These are phyloP conservation scores for Scelioninae gen. 2 DNA, from an alignment of 2,888 invertebrate genomes.

Conservation along the genomic window DNA sequence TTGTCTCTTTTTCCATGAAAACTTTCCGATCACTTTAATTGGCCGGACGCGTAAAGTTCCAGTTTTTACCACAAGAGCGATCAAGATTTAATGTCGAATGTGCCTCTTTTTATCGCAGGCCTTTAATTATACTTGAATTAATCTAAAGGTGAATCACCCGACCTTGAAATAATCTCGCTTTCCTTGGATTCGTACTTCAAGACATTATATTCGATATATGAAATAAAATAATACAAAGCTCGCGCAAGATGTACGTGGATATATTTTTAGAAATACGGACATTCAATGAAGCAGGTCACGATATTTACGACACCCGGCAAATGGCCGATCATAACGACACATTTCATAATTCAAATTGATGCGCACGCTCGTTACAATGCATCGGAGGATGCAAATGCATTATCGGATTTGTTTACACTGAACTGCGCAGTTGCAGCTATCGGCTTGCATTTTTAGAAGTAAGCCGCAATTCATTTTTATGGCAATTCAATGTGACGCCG, in stretches of 20 bases:
- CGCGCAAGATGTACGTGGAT: constrained; percentile 29
- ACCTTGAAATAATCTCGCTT: constrained; percentile 58
- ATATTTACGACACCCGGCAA: constrained; percentile 30
- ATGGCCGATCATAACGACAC: background rate
- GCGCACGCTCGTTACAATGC: constrained; percentile 27
- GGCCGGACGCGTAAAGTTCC: constrained; percentile 24
- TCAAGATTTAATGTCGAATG: constrained; percentile 48
- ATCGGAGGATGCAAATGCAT: constrained; percentile 30
- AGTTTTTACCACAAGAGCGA: constrained; percentile 39
- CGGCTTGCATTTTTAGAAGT: constrained; percentile 31
- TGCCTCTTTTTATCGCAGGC: constrained; percentile 41
- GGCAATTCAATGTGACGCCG: constrained; percentile 4
- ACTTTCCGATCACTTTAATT: constrained; percentile 18
- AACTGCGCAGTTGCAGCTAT: constrained; percentile 45
- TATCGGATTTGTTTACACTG: constrained; percentile 33
- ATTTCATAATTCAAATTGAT: constrained; percentile 46
- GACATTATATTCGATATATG: constrained; percentile 50
- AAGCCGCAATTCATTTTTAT: constrained; percentile 27
- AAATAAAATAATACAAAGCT: constrained; percentile 38
- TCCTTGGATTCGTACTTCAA: constrained; percentile 58
- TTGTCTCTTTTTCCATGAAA: constrained; percentile 22
- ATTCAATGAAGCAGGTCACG: constrained; percentile 32
- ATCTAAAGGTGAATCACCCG: constrained; percentile 58
- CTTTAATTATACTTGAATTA: constrained; percentile 57
- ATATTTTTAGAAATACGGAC: constrained; percentile 54